These are phyloP conservation scores for Catharus minimus DNA, from an alignment of 2,113 vertebrate species.

Conservation along the genomic window DNA sequence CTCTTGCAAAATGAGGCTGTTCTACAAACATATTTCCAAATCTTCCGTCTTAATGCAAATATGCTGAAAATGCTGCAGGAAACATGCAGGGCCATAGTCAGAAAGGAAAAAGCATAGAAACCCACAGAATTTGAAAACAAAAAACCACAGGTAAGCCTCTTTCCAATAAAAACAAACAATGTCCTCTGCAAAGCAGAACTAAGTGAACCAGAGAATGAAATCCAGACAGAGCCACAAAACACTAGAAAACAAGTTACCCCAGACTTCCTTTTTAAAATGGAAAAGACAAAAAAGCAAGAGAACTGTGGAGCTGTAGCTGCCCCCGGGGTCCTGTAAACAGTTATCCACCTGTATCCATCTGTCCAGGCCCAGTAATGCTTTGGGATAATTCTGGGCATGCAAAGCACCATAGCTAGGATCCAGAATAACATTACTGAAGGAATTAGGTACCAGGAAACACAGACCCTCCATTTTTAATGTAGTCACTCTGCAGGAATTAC, in stretches of 20 bases:
- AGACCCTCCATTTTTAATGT: background rate
- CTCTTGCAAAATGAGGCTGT: background rate
- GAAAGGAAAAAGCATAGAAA: background rate
- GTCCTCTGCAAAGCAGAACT: background rate
- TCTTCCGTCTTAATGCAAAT: background rate
- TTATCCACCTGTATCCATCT: background rate
- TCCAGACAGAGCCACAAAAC: background rate
- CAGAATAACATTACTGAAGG: background rate
- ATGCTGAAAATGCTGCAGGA: background rate
- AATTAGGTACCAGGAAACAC: background rate
- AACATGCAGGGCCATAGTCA: background rate
- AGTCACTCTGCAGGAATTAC: background rate
- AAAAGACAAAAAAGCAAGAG: rapidly evolving
- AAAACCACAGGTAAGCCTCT: conserved; percentile 9
- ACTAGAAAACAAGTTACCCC: background rate
- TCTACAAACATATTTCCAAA: background rate
- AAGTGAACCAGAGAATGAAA: background rate
- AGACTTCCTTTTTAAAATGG: no score
- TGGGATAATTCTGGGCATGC: background rate
- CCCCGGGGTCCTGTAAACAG: background rate
- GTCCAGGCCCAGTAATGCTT: background rate
- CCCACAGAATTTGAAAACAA: conserved; percentile 21
- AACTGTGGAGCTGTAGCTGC: background rate
- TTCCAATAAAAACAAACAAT: conserved; percentile 28
- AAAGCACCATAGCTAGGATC: background rate